phyloP scores from a whole-genome alignment of 2,113 vertebrate species.

The Apteryx owenii region DNA sequence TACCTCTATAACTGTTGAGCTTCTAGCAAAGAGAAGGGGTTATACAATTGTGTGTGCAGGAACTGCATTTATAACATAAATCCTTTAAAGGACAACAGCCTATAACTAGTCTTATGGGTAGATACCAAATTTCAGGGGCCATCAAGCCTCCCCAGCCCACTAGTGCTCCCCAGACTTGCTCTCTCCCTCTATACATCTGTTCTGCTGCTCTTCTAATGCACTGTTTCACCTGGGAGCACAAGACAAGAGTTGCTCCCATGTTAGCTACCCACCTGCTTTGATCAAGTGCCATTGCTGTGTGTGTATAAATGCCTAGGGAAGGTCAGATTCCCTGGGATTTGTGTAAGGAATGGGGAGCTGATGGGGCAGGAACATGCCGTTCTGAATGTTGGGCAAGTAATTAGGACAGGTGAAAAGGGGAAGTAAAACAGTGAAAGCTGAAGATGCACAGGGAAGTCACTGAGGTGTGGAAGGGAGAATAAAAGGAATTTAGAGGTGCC shows the following conservation, averaged over 20 bases:
- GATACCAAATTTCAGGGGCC: neutral
- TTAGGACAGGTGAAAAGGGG: constrained; percentile 1
- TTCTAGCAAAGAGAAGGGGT: neutral
- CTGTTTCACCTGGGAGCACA: neutral
- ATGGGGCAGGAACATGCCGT: constrained; percentile 26
- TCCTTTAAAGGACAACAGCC: neutral
- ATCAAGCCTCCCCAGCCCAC: neutral
- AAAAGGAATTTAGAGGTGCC: neutral
- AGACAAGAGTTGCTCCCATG: neutral
- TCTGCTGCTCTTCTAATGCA: neutral
- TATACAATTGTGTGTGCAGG: neutral
- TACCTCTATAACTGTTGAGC: neutral
- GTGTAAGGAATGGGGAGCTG: neutral
- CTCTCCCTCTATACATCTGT: neutral
- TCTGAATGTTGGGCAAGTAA: neutral
- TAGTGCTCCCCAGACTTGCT: neutral
- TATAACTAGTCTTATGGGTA: neutral
- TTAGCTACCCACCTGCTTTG: constrained; percentile 1
- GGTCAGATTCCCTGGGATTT: constrained; percentile 3
- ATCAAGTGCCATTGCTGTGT: neutral
- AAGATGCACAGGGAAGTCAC: neutral
- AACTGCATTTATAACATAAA: neutral
- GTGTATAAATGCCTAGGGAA: neutral
- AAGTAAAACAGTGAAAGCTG: neutral
- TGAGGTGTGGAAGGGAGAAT: neutral